These are phyloP conservation scores for Melinaea marsaeus DNA, from an alignment of 2,888 invertebrate genomes.

Conservation along the genomic window DNA sequence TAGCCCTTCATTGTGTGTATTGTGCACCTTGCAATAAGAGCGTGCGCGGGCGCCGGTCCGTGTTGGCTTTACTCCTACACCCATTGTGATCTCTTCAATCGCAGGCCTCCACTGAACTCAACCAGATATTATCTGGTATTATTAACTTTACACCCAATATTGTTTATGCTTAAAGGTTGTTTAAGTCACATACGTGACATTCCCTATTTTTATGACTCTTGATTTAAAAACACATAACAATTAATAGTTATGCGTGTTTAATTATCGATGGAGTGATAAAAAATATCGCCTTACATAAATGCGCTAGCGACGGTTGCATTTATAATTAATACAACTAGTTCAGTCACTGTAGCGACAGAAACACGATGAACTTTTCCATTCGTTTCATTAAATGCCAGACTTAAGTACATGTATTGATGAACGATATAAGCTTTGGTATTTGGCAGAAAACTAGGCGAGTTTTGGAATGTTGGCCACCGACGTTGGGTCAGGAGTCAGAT, in stretches of 20 bases:
- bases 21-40: constrained; percentile 42
- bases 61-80: constrained; percentile 72
- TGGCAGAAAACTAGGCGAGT: constrained; percentile 18
- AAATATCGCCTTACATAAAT: not conserved
- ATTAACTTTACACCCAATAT: constrained; percentile 57
- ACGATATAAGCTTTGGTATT: not conserved
- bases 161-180: constrained; percentile 11
- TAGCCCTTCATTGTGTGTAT: constrained; percentile 67
- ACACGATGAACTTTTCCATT: not conserved
- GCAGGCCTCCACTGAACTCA: constrained; percentile 52
- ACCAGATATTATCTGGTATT: constrained; percentile 68
- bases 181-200: constrained; percentile 36
- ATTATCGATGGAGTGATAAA: not conserved
- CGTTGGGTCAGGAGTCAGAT: constrained; percentile 57
- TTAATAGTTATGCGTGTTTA: constrained; percentile 10
- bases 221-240: constrained; percentile 18
- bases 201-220: constrained; percentile 16
- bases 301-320: not conserved
- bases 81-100: constrained; percentile 64
- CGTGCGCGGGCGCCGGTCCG: constrained; percentile 53
- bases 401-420: too few relatives aligned
- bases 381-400: not conserved
- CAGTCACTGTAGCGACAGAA: not conserved
- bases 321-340: constrained; percentile 1
- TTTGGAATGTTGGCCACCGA: constrained; percentile 46